Evolutionary conservation across 2,113 vertebrate species (phyloP).

Genomic region (Dicerorhinus sumatrensis): DNA sequence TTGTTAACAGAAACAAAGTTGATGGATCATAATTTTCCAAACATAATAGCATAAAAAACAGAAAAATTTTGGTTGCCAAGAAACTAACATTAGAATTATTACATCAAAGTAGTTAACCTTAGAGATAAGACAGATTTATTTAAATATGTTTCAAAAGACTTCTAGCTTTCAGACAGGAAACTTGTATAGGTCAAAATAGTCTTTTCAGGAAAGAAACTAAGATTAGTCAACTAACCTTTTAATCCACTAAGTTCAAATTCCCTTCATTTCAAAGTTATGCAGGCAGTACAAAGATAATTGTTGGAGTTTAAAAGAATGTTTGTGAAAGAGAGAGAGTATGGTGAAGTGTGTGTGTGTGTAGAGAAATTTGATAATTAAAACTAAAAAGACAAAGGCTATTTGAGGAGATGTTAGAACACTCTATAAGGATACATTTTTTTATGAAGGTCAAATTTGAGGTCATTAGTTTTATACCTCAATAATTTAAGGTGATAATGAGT

Average conservation of each 20-base stretch:
- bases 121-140: slow-evolving; percentile 58
- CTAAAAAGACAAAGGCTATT: not conserved
- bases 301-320: not conserved
- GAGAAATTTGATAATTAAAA: not conserved
- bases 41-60: not conserved
- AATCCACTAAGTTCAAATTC: slow-evolving; percentile 67
- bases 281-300: not conserved
- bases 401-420: not conserved
- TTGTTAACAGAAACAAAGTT: slow-evolving; percentile 30
- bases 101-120: slow-evolving; percentile 48
- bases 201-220: slow-evolving; percentile 62
- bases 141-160: slow-evolving; percentile 61
- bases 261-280: slow-evolving; percentile 27
- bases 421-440: not conserved
- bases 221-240: slow-evolving; percentile 72
- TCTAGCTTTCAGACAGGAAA: not conserved
- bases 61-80: slow-evolving; percentile 4
- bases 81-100: slow-evolving; percentile 61
- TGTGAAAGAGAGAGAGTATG: not conserved
- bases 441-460: not conserved
- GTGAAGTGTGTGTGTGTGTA: not conserved
- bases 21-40: slow-evolving; percentile 48
- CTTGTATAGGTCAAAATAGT: slow-evolving; percentile 60
- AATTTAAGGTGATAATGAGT: not conserved
- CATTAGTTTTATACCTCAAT: not conserved